Evolutionary conservation across 92 coral and sea anemone species (phyloP).

Genomic region (Phenganax marumi): DNA sequence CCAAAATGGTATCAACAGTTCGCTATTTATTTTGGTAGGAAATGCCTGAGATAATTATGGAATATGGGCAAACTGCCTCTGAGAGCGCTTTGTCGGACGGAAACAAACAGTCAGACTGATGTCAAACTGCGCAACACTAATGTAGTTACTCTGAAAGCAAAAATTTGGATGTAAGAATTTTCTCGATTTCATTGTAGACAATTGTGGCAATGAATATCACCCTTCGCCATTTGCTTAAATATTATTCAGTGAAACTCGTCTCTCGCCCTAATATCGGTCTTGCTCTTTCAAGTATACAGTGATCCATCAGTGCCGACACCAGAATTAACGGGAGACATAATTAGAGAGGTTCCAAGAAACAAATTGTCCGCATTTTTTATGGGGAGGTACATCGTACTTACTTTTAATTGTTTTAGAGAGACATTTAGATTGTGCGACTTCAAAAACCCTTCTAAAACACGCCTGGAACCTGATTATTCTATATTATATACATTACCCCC

Average conservation of each 20-base stretch:
- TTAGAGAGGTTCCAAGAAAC: conserved; percentile 11
- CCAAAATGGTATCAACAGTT: conserved; percentile 28
- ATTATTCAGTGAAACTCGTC: not conserved
- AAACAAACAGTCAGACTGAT: conserved; percentile 24
- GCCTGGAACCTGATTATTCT: conserved; percentile 18
- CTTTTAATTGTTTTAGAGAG: conserved; percentile 14
- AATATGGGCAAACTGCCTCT: conserved; percentile 3
- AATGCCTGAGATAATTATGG: conserved; percentile 34
- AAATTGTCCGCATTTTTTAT: not conserved
- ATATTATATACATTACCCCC: conserved; percentile 21
- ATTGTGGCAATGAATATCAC: too few relatives aligned
- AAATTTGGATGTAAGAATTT: not conserved
- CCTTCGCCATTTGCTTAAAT: too few relatives aligned
- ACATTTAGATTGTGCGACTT: conserved; percentile 20
- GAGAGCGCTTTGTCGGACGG: conserved; percentile 36
- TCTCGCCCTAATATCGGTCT: conserved; percentile 5
- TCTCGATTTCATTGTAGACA: not conserved
- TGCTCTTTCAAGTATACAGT: not conserved
- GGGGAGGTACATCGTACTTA: conserved; percentile 11
- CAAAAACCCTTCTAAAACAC: conserved; percentile 24
- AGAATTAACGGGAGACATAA: conserved; percentile 1
- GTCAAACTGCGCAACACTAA: conserved; percentile 30
- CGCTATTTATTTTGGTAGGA: conserved; percentile 42
- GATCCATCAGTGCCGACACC: not conserved
- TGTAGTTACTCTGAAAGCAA: conserved; percentile 17